Conservation (phyloP, 2,888 invertebrate genomes). For the Formica aserva region DNA sequence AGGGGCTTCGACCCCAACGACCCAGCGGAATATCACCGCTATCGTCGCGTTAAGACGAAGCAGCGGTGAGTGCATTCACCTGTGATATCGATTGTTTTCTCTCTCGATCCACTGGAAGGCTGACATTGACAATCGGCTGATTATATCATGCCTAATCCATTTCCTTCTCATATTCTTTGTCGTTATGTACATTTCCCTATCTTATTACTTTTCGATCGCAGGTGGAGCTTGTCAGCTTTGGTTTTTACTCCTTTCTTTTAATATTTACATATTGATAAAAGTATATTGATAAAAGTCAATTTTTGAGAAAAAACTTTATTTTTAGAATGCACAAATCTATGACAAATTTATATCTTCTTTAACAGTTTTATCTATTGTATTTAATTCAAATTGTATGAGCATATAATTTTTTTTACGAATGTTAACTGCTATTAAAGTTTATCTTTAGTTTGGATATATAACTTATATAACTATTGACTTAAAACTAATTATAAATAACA, state of each 20-base stretch:
- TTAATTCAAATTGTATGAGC: not conserved
- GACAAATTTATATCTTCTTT: not conserved
- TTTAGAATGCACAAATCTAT: not conserved
- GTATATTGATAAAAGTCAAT: not conserved
- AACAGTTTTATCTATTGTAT: not conserved
- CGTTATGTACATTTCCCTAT: not conserved
- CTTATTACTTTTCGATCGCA: not conserved
- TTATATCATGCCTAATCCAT: constrained; percentile 33
- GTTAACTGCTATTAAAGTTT: not conserved
- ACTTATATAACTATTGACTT: constrained; percentile 1
- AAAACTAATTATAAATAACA: not conserved
- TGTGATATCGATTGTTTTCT: constrained; percentile 52
- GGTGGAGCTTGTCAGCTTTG: not conserved
- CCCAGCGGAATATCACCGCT: constrained; percentile 79
- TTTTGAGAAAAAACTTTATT: not conserved
- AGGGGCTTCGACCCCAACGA: constrained; percentile 83
- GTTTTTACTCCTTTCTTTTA: not conserved
- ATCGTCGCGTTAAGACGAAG: constrained; percentile 82
- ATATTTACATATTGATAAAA: not conserved
- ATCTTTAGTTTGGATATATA: not conserved
- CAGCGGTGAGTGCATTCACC: constrained; percentile 80
- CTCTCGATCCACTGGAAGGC: constrained; percentile 45
- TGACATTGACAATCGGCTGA: constrained; percentile 51
- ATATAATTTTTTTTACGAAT: not conserved
- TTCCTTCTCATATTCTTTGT: constrained; percentile 6